Conservation (phyloP, 1,140 invertebrate genomes). For the Archivesica marissinica region DNA sequence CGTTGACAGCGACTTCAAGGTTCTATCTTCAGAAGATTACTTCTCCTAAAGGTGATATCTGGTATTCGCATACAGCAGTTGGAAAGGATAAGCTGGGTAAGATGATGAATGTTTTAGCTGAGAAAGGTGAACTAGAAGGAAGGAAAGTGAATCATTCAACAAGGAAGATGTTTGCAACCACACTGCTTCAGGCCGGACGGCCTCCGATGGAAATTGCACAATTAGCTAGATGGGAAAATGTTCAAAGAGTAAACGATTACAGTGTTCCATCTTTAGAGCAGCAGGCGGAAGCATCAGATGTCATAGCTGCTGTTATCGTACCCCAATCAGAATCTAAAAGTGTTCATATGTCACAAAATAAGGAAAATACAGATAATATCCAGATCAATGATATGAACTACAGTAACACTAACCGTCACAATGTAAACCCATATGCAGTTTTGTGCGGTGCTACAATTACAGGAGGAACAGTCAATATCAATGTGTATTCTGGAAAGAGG, state of each 20-base stretch:
- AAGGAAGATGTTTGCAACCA: neutral
- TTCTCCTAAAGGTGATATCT: neutral
- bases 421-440: no score
- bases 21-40: neutral
- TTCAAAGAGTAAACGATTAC: neutral
- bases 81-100: constrained; percentile 11
- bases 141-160: neutral
- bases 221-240: neutral
- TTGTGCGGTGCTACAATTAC: no score
- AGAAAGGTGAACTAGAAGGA: neutral
- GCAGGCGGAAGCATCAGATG: no score
- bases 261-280: no score
- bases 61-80: neutral
- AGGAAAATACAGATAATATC: no score
- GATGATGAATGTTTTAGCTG: constrained; percentile 8
- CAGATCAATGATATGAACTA: no score
- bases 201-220: neutral
- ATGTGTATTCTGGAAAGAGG: no score
- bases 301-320: no score
- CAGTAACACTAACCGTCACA: no score
- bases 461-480: no score
- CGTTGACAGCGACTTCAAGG: neutral
- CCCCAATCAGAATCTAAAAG: no score
- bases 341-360: no score
- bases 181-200: neutral